Conservation (phyloP, 1,140 invertebrate species). For the Nebria ingens region DNA sequence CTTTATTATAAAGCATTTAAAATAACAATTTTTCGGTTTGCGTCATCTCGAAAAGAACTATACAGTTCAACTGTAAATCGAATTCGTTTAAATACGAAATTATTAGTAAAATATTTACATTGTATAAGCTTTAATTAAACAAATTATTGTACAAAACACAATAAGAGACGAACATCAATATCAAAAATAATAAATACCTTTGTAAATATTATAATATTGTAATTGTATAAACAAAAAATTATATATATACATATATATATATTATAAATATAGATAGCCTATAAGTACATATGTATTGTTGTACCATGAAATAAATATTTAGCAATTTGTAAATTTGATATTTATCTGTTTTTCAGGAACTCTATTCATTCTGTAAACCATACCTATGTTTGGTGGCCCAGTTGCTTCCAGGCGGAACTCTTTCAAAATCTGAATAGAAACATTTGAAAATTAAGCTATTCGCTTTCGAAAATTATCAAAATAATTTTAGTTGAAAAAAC, state of each 20-base stretch:
- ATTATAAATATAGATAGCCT: conserved; percentile 2
- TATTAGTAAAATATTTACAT: conserved; percentile 14
- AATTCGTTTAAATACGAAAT: too few relatives aligned
- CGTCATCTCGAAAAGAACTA: neutral
- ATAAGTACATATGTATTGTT: conserved; percentile 25
- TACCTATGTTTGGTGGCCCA: conserved; percentile 19
- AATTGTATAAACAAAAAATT: conserved; percentile 15
- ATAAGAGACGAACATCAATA: neutral
- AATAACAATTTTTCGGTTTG: neutral
- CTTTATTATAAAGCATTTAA: neutral
- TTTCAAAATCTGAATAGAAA: conserved; percentile 20
- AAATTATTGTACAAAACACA: conserved; percentile 25
- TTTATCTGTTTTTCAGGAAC: conserved; percentile 26
- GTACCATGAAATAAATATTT: conserved; percentile 28
- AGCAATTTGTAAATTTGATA: conserved; percentile 28
- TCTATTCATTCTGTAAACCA: conserved; percentile 30
- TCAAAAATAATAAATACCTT: neutral
- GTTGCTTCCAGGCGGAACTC: conserved; percentile 16
- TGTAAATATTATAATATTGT: conserved; percentile 10
- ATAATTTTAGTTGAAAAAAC: conserved; percentile 10
- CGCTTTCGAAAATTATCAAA: too few relatives aligned
- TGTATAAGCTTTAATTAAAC: conserved; percentile 27
- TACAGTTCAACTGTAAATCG: conserved; percentile 1
- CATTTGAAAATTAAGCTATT: too few relatives aligned
- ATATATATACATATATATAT: conserved; percentile 13